Conservation (phyloP, 2,797 vertebrate species). For the Sebastes cheni region DNA sequence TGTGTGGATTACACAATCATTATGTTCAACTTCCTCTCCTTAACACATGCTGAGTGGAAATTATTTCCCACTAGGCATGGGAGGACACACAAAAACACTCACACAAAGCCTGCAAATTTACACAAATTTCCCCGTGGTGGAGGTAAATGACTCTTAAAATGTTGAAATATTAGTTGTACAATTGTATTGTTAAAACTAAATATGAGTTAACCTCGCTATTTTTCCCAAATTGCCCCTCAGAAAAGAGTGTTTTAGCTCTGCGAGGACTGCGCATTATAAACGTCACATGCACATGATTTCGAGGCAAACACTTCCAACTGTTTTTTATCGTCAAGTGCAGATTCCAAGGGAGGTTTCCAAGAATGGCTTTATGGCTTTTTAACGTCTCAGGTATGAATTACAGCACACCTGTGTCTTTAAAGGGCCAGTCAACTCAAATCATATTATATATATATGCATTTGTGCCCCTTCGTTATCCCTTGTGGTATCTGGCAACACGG, state of each 20-base stretch:
- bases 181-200: not conserved
- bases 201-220: not conserved
- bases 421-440: not conserved
- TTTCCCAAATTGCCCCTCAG: not conserved
- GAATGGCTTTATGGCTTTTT: not conserved
- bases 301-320: not conserved
- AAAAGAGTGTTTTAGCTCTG: not conserved
- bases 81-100: not conserved
- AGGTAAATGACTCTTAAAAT: not conserved
- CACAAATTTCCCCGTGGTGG: not conserved
- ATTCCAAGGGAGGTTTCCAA: not conserved
- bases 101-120: not conserved
- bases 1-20: slow-evolving; percentile 46
- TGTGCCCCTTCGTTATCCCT: not conserved
- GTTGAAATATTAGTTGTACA: not conserved
- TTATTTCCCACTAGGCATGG: not conserved
- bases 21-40: slow-evolving; percentile 35
- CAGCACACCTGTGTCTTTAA: not conserved
- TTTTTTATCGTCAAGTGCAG: not conserved
- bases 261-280: not conserved
- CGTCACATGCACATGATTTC: not conserved
- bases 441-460: not conserved
- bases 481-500: not conserved
- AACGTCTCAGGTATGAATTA: not conserved
- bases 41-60: slow-evolving; percentile 31